phyloP scores from a whole-genome alignment of 2,797 vertebrate genomes.

The Nothura maculosa region DNA sequence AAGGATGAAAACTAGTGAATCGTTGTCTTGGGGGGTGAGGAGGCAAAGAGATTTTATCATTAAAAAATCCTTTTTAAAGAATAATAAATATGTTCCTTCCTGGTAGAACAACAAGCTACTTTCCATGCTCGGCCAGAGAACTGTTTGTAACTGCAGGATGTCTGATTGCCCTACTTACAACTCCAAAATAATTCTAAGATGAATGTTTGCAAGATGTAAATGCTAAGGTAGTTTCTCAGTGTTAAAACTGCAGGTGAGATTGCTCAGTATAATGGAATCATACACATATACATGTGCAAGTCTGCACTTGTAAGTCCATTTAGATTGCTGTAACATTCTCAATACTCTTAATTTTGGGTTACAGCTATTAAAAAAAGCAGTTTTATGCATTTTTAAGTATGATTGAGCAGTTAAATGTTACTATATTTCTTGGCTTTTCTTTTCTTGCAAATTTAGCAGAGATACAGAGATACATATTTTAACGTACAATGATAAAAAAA shows the following conservation, averaged over 20 bases:
- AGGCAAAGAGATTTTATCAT: background rate
- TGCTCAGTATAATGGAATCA: background rate
- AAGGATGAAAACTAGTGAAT: background rate
- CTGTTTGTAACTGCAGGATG: background rate
- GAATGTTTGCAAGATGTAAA: background rate
- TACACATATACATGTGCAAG: background rate
- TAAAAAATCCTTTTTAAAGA: background rate
- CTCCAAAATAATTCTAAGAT: background rate
- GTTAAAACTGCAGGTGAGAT: background rate
- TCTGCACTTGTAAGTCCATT: background rate
- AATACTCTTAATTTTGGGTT: background rate
- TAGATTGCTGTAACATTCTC: background rate
- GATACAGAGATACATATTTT: background rate
- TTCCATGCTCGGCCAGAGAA: background rate
- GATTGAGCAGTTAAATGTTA: background rate
- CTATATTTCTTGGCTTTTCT: background rate
- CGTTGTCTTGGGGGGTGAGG: background rate
- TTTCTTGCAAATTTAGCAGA: background rate
- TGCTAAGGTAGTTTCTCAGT: background rate
- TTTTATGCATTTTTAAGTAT: background rate
- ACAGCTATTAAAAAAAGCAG: background rate
- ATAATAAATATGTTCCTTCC: background rate
- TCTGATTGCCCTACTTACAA: background rate
- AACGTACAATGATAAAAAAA: fast-evolving
- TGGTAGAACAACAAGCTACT: background rate